These are phyloP conservation scores for Dufourea novaeangliae DNA, from an alignment of 1,140 invertebrate species.

Conservation along the genomic window DNA sequence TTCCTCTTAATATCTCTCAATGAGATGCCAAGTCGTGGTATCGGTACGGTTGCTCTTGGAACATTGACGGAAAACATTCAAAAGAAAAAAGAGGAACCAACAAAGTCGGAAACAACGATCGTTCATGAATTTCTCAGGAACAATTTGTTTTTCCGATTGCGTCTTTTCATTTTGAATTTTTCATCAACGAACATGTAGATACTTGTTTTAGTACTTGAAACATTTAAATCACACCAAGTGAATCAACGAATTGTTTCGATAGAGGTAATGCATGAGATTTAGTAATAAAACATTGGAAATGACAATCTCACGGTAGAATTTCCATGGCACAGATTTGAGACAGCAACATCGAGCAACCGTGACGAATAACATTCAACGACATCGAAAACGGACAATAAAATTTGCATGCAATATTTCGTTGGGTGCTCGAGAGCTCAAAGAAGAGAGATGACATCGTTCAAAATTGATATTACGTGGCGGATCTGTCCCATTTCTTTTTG, in stretches of 20 bases:
- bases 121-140: neutral
- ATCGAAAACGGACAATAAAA: neutral
- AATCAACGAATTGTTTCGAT: neutral
- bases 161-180: neutral
- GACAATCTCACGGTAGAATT: too few species aligned
- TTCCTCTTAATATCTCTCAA: neutral
- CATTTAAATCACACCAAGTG: neutral
- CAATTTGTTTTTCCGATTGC: neutral
- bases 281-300: too few species aligned
- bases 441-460: slow-evolving; percentile 9
- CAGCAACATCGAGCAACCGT: neutral
- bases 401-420: neutral
- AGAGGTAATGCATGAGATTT: neutral
- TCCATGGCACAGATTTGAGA: too few species aligned
- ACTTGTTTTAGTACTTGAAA: neutral
- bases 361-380: neutral
- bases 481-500: neutral
- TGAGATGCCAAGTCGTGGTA: neutral
- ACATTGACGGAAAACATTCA: neutral
- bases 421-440: slow-evolving; percentile 4
- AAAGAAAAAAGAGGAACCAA: neutral
- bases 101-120: neutral
- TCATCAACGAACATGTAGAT: neutral
- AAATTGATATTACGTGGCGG: neutral
- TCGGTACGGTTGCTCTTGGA: neutral